Percentiles rank a stretch among this genome's conserved stretches.
phyloP scores from a whole-genome alignment of 2,797 vertebrate species.

The Phoxinus dragarum region DNA sequence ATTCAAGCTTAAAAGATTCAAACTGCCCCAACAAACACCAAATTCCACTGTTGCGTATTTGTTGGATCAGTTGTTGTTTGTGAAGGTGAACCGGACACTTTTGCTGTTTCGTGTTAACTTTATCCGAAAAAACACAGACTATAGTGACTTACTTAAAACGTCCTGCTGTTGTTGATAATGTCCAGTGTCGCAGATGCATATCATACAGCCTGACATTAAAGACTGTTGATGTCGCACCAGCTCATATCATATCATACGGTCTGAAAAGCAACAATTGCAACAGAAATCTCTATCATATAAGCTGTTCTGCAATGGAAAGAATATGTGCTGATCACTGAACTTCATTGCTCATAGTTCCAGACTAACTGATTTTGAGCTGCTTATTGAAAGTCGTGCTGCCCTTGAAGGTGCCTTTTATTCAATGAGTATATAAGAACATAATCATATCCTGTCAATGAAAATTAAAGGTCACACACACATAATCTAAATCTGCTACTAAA shows the following conservation, averaged over 20 bases:
- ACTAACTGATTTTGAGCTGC: background rate
- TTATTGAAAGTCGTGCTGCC: background rate
- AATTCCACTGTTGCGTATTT: background rate
- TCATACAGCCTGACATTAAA: slow-evolving; percentile 9
- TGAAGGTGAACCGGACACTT: background rate
- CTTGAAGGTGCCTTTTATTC: background rate
- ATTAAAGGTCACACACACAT: background rate
- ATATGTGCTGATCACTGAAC: background rate
- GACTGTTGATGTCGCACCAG: background rate
- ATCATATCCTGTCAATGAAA: background rate
- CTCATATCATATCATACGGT: background rate
- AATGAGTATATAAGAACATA: background rate
- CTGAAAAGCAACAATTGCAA: background rate
- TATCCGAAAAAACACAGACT: background rate
- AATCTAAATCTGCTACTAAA: background rate
- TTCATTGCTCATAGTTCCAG: slow-evolving; percentile 7
- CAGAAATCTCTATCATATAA: background rate
- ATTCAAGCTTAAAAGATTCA: background rate
- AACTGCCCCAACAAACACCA: background rate
- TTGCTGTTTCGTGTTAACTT: background rate
- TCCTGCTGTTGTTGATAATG: background rate
- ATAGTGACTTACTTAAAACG: no score
- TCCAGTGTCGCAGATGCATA: background rate
- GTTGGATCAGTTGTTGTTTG: background rate
- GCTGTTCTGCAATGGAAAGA: background rate